Percentiles rank a stretch among this genome's conserved stretches.
Evolutionary conservation across 2,113 vertebrate species (phyloP).

Genomic region (Macaca fascicularis): DNA sequence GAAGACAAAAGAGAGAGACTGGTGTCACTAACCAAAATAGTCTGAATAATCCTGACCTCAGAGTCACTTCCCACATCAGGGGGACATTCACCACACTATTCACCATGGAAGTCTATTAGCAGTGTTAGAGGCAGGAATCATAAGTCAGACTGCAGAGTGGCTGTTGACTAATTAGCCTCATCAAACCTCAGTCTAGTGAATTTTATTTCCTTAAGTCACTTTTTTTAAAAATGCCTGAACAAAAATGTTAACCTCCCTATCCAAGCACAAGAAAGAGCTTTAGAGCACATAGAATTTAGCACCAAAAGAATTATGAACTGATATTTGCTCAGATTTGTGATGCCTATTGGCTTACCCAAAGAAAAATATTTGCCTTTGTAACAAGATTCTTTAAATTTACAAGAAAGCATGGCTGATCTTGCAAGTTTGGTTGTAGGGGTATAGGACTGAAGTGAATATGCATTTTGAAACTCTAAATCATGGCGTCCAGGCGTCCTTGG

Average conservation of each 20-base stretch:
- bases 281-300: background rate
- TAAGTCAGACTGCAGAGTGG: background rate
- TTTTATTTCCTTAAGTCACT: background rate
- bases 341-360: slow-evolving; percentile 33
- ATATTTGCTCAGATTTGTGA: slow-evolving; percentile 51
- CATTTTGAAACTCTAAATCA: background rate
- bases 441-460: background rate
- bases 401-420: background rate
- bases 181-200: background rate
- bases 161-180: background rate
- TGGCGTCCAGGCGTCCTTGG: background rate
- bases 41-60: background rate
- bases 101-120: background rate
- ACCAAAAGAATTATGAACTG: slow-evolving; percentile 48
- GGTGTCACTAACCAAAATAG: background rate
- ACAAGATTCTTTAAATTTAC: slow-evolving; percentile 30
- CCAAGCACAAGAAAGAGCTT: slow-evolving; percentile 11
- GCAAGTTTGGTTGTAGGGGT: background rate
- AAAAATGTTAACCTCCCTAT: background rate
- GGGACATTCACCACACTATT: background rate
- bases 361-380: slow-evolving; percentile 45
- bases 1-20: background rate
- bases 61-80: background rate
- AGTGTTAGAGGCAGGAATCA: background rate
- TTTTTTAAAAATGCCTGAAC: background rate